Percentiles rank a stretch among this genome's conserved stretches.
phyloP scores from a whole-genome alignment of 2,797 vertebrate species.

The Pelodytes ibericus region DNA sequence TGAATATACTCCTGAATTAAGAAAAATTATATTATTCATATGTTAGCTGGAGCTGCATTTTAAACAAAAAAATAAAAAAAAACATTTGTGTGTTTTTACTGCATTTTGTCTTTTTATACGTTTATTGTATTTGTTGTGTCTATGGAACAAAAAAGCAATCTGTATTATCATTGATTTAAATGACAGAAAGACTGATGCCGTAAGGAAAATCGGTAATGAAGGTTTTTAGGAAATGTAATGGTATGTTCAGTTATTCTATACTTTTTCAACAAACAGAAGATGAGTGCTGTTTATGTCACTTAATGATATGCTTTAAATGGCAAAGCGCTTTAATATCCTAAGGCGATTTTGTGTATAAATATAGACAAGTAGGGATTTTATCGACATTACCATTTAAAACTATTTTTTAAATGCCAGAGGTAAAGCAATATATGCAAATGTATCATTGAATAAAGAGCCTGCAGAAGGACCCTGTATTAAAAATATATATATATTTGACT shows the following conservation, averaged over 20 bases:
- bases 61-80: no score
- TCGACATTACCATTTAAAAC: constrained; percentile 27
- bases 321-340: constrained; percentile 1
- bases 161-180: neutral
- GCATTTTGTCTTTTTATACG: no score
- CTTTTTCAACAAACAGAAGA: constrained; percentile 16
- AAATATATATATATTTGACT: no score
- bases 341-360: constrained; percentile 25
- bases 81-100: no score
- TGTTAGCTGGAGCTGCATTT: no score
- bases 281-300: constrained; percentile 7
- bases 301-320: constrained; percentile 12
- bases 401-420: constrained; percentile 20
- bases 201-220: constrained; percentile 18
- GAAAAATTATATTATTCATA: no score
- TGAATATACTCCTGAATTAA: no score
- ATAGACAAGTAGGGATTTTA: constrained; percentile 19
- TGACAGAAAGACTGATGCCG: constrained; percentile 1
- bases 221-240: constrained; percentile 36
- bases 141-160: neutral
- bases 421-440: constrained; percentile 39
- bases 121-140: neutral
- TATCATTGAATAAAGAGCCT: neutral
- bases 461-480: no score
- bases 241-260: constrained; percentile 26